Base-by-base conservation (phyloP, 2,888 invertebrate species). In the Pristionchus maxplancki region DNA sequence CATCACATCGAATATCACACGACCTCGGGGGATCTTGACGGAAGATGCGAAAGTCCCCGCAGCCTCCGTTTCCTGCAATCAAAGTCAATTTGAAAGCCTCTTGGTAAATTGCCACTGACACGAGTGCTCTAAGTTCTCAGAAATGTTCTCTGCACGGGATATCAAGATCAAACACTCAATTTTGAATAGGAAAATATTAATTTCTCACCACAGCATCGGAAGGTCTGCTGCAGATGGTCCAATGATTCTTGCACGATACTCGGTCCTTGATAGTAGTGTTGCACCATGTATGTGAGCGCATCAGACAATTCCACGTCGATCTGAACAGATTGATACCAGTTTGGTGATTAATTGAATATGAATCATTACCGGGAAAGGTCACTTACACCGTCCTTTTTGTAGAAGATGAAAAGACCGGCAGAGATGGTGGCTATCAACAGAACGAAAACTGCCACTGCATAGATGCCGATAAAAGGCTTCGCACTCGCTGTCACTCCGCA, bases 251-350 rank as follows among this genome's bases (percentile, higher is more conserved):
- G 94, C 11, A 95, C 91, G 31, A 94, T 91, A 13, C 93, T 92
- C 11, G 94, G 89, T 0, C 94, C 94, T 89, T 93, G 93, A 87
- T 94, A 94, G 89, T 94, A 94, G 89, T 94, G 94, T 83, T 95
- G 94, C 11, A 94, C 94, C 94, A 94, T 94, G 89, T 94, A 94
- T 81, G 92, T 93, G 28, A 94, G 87, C 1, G 94, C 94, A 88
- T 94, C 94, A 0, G 93, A 92, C 24, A 94, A 37, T 81, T 94
- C 94, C 67, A 94, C 93, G 82, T 94, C 94, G n/a, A 94, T 92
- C 94, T 94, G 89, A 53, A 91, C 20, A 58, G n/a, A 44, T 44
- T 44, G 40, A n/a, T 44, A 50, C 13, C 6, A 50, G 28, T 48
- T n/a, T 28, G 13, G 15, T 40, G 20, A 40, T 31, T 28, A 13